A percentile compares a stretch with the other conserved stretches of the same genome.
phyloP scores from a whole-genome alignment of 2,888 invertebrate species.

The Tachina fera region DNA sequence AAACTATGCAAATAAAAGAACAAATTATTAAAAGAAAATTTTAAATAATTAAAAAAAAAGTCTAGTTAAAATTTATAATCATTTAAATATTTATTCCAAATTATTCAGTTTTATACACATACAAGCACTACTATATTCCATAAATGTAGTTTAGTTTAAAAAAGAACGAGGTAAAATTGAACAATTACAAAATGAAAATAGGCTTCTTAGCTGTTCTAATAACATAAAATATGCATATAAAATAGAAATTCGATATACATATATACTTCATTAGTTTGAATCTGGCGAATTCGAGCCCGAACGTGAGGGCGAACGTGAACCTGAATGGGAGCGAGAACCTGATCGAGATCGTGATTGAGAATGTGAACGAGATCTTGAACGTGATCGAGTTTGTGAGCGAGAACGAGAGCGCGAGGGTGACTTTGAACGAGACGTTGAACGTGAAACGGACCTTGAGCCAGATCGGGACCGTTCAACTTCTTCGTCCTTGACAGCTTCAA shows the following conservation, averaged over 20 bases:
- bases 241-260: not conserved
- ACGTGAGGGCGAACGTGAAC: slow-evolving; percentile 52
- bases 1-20: slow-evolving; percentile 1
- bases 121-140: slow-evolving; percentile 2
- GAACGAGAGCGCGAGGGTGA: slow-evolving; percentile 54
- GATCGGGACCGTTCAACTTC: slow-evolving; percentile 55
- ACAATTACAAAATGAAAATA: slow-evolving; percentile 29
- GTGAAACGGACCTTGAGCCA: slow-evolving; percentile 54
- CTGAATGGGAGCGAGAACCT: slow-evolving; percentile 51
- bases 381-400: slow-evolving; percentile 47
- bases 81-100: slow-evolving; percentile 20
- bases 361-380: slow-evolving; percentile 51
- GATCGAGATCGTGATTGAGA: slow-evolving; percentile 50
- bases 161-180: slow-evolving; percentile 14
- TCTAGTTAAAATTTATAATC: not conserved
- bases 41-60: slow-evolving; percentile 14
- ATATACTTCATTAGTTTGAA: slow-evolving; percentile 51
- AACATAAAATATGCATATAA: slow-evolving; percentile 16
- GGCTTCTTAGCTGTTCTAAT: slow-evolving; percentile 32
- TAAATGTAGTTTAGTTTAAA: slow-evolving; percentile 6
- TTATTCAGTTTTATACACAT: slow-evolving; percentile 5
- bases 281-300: slow-evolving; percentile 65
- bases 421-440: slow-evolving; percentile 46
- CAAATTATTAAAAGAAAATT: slow-evolving; percentile 11
- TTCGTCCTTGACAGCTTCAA: slow-evolving; percentile 41